Conservation (phyloP, 92 coral and sea anemone species). For the Parazoanthus darwini region DNA sequence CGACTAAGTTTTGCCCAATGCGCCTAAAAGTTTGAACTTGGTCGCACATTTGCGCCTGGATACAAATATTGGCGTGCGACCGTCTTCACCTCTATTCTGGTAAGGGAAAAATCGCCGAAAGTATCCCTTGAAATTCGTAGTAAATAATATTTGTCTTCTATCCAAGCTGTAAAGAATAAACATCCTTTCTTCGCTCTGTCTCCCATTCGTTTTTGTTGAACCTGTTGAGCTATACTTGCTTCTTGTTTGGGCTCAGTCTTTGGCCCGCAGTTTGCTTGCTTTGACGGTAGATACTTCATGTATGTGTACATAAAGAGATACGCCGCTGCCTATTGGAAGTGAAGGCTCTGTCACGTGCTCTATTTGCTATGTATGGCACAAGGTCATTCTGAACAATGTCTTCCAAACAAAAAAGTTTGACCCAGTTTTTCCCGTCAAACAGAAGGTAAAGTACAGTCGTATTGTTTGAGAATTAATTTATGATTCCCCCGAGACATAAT, state of each 20-base stretch:
- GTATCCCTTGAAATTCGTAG: not conserved
- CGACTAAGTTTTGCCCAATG: no score
- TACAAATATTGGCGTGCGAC: not conserved
- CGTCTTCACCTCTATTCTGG: no score
- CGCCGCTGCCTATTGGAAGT: constrained; percentile 2
- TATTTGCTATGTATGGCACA: not conserved
- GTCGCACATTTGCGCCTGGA: no score
- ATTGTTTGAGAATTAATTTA: constrained; percentile 12
- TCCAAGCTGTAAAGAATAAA: constrained; percentile 27
- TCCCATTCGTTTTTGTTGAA: not conserved
- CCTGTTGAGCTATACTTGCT: constrained; percentile 12
- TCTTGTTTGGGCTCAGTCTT: constrained; percentile 18
- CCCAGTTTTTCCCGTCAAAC: constrained; percentile 18
- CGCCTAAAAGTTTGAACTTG: no score
- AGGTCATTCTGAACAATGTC: no score
- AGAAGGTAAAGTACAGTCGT: constrained; percentile 25
- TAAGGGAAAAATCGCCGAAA: constrained; percentile 1
- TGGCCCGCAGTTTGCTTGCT: constrained; percentile 26
- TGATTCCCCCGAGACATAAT: not conserved
- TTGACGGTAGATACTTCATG: constrained; percentile 27
- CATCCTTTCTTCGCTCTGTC: not conserved
- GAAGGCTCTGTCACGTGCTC: constrained; percentile 38
- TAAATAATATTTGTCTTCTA: constrained; percentile 14
- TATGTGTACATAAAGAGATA: constrained; percentile 19
- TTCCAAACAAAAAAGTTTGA: not conserved